Base-by-base conservation (phyloP, 2,888 invertebrate species). In the Mimas tiliae region DNA sequence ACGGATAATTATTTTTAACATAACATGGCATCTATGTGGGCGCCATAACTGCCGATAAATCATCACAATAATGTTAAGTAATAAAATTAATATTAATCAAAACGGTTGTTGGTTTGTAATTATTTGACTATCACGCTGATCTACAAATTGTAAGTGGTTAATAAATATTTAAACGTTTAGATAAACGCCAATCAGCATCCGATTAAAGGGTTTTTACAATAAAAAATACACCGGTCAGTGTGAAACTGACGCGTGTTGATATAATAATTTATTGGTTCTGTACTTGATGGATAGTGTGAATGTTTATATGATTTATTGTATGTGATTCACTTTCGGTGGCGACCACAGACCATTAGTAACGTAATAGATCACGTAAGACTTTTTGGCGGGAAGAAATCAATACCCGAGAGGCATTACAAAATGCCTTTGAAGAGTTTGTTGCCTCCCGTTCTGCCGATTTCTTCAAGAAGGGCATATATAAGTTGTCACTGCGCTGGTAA, bases 171-270 rank as follows among this genome's bases (percentile, higher is more conserved):
- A 81, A 85, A 82, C 76, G 76, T 71, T 75, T 70, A 71, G 70
- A 77, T 77, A 76, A 76, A 74, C 74, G 74, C 72, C 74, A 74
- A 79, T 82, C 79, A 79, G 76, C 69, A 72, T 73, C 69, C 75
- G 76, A 83, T 83, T 83, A 84, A 83, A 81, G 76, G 70, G 66
- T 77, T 82, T 58, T 81, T 79, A 73, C 74, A 78, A 80, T 77
- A 78, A 78, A 78, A 53, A 58, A 58, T 7, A 42, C 12, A 42
- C 19, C 58, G 19, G 19, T 9, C 58, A 19, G 58, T 58, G 58
- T 58, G 42, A 58, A 21, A 58, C 42, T 38, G 58, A 19, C 42
- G 58, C 19, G 42, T 21, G 42, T 38, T 38, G 11, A 42, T 19
- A 11, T 9, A 19, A 16, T 55, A 38, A 58, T 58, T 42, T 42